Conservation (phyloP, 2,113 vertebrate species). For the Macrotis lagotis region DNA sequence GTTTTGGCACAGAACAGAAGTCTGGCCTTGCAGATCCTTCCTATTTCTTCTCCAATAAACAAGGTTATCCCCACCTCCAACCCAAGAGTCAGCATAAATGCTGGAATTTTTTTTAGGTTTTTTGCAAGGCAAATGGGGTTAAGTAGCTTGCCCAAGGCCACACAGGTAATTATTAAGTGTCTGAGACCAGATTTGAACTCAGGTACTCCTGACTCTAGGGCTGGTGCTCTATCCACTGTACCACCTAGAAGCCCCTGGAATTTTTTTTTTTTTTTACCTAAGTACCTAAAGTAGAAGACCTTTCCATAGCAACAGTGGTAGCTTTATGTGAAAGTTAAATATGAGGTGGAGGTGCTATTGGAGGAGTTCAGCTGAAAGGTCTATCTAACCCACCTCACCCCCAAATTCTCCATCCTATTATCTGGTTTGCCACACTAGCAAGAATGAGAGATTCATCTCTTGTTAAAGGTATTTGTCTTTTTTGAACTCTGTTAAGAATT, state of each 20-base stretch:
- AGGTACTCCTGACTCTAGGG: no score
- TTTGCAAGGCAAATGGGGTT: no score
- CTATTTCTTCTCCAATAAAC: slow-evolving; percentile 54
- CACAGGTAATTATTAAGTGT: no score
- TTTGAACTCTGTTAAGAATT: slow-evolving; percentile 20
- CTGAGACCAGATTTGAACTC: no score
- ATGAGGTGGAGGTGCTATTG: neutral
- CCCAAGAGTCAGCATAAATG: slow-evolving; percentile 21
- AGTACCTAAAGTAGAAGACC: neutral
- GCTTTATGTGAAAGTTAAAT: slow-evolving; percentile 46
- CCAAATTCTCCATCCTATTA: neutral
- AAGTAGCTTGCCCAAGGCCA: no score
- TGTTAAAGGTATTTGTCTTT: neutral
- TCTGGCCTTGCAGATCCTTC: slow-evolving; percentile 46
- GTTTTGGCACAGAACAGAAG: slow-evolving; percentile 52
- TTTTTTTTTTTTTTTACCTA: slow-evolving; percentile 10
- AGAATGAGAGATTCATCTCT: slow-evolving; percentile 1
- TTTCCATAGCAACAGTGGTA: slow-evolving; percentile 36
- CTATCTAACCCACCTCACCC: neutral
- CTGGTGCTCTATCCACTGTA: no score
- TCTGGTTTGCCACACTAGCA: neutral
- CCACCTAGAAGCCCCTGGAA: no score
- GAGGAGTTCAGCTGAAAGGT: slow-evolving; percentile 6
- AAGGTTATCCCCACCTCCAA: slow-evolving; percentile 9
- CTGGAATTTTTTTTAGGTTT: slow-evolving; percentile 10